These are phyloP conservation scores for Stomatorhinus walkeri DNA, from an alignment of 2,797 vertebrate species.

Conservation along the genomic window DNA sequence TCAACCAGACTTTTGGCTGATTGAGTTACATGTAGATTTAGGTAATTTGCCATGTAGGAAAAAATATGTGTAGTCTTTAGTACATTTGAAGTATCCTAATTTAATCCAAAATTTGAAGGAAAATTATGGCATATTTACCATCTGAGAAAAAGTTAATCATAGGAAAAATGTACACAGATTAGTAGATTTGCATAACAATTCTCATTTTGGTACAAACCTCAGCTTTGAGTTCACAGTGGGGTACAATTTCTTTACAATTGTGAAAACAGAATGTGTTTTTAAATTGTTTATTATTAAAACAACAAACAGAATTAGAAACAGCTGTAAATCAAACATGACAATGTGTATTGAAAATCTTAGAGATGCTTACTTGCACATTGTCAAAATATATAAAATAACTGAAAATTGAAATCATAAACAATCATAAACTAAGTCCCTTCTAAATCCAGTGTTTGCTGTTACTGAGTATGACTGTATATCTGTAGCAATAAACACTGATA, in stretches of 20 bases:
- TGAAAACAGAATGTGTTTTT: background rate
- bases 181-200: background rate
- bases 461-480: background rate
- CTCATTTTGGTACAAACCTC: background rate
- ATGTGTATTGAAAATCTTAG: background rate
- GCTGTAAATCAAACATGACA: background rate
- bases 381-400: background rate
- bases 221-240: background rate
- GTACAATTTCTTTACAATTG: background rate
- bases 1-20: conserved; percentile 22
- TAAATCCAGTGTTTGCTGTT: background rate
- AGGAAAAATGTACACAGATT: background rate
- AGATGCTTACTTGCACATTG: background rate
- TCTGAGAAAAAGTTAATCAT: background rate
- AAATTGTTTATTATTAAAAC: background rate
- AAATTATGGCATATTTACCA: background rate
- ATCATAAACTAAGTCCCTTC: background rate
- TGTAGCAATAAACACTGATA: background rate
- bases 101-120: background rate
- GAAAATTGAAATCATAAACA: background rate
- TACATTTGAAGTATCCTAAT: background rate
- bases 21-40: conserved; percentile 13
- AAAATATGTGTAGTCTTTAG: background rate
- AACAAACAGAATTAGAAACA: background rate
- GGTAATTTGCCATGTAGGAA: background rate